Evolutionary conservation across 1,140 invertebrate genomes (phyloP).

Genomic region (Cataglyphis hispanica): DNA sequence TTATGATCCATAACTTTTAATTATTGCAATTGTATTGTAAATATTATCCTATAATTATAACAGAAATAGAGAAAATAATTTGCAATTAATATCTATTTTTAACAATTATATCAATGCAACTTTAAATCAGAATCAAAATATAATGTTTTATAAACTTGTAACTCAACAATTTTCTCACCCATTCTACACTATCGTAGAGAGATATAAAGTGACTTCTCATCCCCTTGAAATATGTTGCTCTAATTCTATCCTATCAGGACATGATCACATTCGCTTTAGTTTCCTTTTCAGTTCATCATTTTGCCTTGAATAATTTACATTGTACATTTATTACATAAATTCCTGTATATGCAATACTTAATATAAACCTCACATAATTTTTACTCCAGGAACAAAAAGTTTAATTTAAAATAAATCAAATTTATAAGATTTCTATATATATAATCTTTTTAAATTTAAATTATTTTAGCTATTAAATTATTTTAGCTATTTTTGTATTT

Average conservation of each 20-base stretch:
- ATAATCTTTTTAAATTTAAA: too few species aligned
- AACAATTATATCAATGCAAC: neutral
- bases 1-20: too few species aligned
- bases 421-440: neutral
- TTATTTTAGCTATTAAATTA: neutral
- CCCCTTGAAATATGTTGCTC: slow-evolving; percentile 50
- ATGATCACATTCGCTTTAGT: slow-evolving; percentile 7
- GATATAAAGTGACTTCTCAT: slow-evolving; percentile 40
- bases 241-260: slow-evolving; percentile 6
- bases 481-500: neutral
- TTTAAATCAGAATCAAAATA: slow-evolving; percentile 22
- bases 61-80: neutral
- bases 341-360: neutral
- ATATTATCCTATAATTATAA: too few species aligned
- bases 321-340: slow-evolving; percentile 29
- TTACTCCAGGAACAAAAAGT: too few species aligned
- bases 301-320: slow-evolving; percentile 33
- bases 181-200: slow-evolving; percentile 71
- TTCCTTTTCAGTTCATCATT: slow-evolving; percentile 51
- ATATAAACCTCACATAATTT: neutral
- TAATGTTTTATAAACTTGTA: neutral
- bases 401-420: neutral
- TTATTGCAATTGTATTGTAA: too few species aligned
- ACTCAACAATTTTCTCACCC: slow-evolving; percentile 70
- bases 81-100: neutral